phyloP scores from a whole-genome alignment of 2,113 vertebrate species.

The Drymodes brunneopygia region DNA sequence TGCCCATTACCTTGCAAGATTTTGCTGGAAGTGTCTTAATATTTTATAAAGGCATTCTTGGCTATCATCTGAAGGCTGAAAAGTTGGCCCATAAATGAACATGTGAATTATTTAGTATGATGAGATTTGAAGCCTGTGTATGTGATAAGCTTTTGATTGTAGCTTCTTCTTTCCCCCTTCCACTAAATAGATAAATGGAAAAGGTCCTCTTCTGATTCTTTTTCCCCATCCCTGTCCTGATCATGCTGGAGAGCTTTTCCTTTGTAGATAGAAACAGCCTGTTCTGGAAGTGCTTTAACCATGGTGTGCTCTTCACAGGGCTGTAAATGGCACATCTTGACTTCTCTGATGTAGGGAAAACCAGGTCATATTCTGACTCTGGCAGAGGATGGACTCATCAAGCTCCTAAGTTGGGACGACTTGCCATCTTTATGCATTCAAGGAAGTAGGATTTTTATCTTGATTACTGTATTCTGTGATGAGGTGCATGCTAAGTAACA shows the following conservation, averaged over 20 bases:
- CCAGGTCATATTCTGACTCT: not conserved
- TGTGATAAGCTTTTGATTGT: not conserved
- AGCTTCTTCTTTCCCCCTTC: not conserved
- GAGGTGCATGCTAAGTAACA: not conserved
- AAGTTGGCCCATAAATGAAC: not conserved
- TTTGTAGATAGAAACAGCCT: not conserved
- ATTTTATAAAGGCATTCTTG: not conserved
- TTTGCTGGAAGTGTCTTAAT: not conserved
- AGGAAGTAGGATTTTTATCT: not conserved
- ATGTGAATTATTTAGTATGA: not conserved
- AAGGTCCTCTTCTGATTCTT: not conserved
- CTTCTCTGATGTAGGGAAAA: not conserved
- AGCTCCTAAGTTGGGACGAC: not conserved
- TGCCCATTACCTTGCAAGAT: not conserved
- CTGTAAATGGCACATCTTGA: not conserved
- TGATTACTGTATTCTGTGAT: not conserved
- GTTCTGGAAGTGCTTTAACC: not conserved
- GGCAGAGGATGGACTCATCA: not conserved
- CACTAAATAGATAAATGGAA: not conserved
- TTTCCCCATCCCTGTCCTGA: not conserved
- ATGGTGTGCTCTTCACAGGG: not conserved
- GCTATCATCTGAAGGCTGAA: not conserved
- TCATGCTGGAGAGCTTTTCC: not conserved
- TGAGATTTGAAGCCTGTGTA: not conserved
- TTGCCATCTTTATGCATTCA: not conserved